Conservation (phyloP, 2,797 vertebrate genomes). For the Corythornis leucogaster region DNA sequence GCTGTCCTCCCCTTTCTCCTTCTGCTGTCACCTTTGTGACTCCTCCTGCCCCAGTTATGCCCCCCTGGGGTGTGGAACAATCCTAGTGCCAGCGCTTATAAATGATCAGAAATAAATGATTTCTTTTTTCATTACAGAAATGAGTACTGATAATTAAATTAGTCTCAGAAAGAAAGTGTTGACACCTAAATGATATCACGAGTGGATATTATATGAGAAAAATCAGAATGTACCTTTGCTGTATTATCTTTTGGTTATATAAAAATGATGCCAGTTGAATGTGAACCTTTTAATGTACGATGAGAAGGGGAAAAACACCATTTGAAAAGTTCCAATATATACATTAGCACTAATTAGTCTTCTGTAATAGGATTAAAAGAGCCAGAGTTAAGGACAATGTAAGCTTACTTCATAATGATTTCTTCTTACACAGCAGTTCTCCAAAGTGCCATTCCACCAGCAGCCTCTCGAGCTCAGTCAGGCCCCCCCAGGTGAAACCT, state of each 20-base stretch:
- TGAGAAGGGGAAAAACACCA: neutral
- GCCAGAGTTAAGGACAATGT: neutral
- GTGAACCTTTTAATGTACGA: neutral
- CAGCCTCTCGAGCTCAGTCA: neutral
- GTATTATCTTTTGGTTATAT: neutral
- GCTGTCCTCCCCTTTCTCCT: too few species aligned
- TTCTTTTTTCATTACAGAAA: neutral
- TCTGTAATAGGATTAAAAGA: constrained; percentile 13
- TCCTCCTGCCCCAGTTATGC: neutral
- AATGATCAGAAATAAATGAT: neutral
- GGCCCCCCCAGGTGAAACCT: neutral
- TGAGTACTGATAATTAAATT: neutral
- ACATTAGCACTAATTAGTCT: constrained; percentile 23
- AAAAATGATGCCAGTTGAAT: neutral
- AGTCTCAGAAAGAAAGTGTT: neutral
- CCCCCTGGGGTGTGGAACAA: fast-evolving
- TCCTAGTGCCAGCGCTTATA: neutral
- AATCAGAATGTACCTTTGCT: neutral
- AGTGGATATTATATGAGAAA: neutral
- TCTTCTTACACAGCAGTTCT: neutral
- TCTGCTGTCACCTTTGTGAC: neutral
- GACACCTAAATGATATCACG: neutral
- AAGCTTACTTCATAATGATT: constrained; percentile 39
- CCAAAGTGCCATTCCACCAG: neutral
- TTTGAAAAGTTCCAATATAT: neutral